Conservation (phyloP, 2,113 vertebrate genomes). For the Anser brachyrhynchus region DNA sequence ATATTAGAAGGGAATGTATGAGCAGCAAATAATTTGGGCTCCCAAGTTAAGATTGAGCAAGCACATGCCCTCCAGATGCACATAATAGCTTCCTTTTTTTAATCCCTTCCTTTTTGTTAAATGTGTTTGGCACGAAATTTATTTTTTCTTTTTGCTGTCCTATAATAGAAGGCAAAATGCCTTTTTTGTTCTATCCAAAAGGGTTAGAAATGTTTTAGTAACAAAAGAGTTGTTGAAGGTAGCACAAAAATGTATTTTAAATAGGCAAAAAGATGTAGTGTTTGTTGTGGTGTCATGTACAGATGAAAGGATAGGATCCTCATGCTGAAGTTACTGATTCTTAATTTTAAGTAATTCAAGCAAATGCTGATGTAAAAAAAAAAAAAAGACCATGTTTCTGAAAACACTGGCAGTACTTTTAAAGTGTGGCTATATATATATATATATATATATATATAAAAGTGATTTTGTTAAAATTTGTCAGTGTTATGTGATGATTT, state of each 20-base stretch:
- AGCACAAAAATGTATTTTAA: background rate
- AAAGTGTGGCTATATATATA: background rate
- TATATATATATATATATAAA: background rate
- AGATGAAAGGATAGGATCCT: background rate
- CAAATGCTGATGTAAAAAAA: background rate
- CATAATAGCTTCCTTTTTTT: background rate
- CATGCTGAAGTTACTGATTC: background rate
- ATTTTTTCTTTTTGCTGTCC: background rate
- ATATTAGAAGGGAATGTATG: background rate
- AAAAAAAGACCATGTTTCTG: background rate
- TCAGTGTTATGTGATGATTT: background rate
- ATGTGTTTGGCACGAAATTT: background rate
- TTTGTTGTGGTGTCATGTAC: background rate
- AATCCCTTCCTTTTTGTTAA: background rate
- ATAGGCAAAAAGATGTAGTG: background rate
- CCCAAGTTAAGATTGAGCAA: background rate
- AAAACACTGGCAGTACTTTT: background rate
- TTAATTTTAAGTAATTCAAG: background rate
- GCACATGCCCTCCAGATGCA: background rate
- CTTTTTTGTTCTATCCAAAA: background rate
- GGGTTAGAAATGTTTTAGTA: background rate
- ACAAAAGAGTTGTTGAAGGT: background rate
- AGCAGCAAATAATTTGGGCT: constrained; percentile 14
- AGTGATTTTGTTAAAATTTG: background rate
- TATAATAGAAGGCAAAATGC: background rate